Base-by-base conservation (phyloP, 1,140 invertebrate species). In the Dendrolimus punctatus region DNA sequence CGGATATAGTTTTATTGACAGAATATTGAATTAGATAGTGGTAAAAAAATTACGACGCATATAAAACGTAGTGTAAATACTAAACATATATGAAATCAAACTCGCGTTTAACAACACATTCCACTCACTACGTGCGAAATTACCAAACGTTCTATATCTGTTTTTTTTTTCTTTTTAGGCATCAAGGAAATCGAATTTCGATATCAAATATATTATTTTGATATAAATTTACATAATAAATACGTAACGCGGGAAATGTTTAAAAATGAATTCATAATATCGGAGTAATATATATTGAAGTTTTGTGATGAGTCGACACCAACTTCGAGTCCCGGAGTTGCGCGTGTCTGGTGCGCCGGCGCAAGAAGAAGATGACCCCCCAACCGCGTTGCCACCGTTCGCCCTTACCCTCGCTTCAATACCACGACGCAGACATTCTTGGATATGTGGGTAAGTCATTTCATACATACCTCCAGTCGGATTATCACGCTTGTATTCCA, bases 381-480 rank as follows among this genome's bases (percentile, higher is more conserved):
- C 79, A 0, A 47, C 77, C 2, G 75, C 77, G 6, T 54, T 85
- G 40, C 82, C 80, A 10, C 82, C 80, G 8, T 84, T 84, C 47
- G 79, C 80, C 4, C 72, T 85, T 40, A 82, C 80, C 5, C 71
- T 85, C 10, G 71, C 80, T 4, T 66, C 68, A 3, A 85, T 85
- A 68, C 82, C 82, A 23, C 66, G 82, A 46, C 66, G 82, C 6
- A 61, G 82, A 44, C 82, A 85, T 43, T 85, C 80, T 8, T 85
- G 82, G 82, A 85, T 85, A 65, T 85, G 82, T 57, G 71, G 82
- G 82, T 85, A 63, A 78, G 78, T 73, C 42, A 5, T 40, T 42
- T 7, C 23, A 23, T n/a, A 8, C 43, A 45, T 45, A 7, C 41
- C n/a, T 7, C 41, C n/a, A 42, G 4, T 10, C 45, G 9, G 6